Conservation (phyloP, 2,113 vertebrate genomes). For the Machaerirhynchus nigripectus region DNA sequence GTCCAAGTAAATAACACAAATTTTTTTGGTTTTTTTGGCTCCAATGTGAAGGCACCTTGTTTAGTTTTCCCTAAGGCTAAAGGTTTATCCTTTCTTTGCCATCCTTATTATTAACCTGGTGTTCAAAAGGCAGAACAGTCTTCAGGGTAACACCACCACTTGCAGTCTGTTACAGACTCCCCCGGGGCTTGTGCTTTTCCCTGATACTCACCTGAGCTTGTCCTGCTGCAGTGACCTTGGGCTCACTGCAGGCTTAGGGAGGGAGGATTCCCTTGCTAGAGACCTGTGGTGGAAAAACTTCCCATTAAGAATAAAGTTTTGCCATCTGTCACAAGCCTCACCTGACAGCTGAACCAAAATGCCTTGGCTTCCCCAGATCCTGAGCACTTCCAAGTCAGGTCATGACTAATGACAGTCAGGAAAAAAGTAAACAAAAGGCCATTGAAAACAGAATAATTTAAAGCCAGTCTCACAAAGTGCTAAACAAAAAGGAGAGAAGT, state of each 20-base stretch:
- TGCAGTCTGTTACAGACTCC: background rate
- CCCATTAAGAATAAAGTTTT: background rate
- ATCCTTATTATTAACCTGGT: background rate
- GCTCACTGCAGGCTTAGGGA: background rate
- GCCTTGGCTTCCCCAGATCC: background rate
- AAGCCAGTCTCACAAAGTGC: background rate
- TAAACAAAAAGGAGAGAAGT: background rate
- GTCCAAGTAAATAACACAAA: background rate
- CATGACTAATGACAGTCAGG: background rate
- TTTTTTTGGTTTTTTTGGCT: background rate
- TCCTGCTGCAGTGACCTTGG: background rate
- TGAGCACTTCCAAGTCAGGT: background rate
- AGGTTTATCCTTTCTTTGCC: background rate
- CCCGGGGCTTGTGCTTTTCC: background rate
- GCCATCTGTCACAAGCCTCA: background rate
- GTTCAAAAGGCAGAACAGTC: background rate
- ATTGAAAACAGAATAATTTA: background rate
- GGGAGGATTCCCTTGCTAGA: background rate
- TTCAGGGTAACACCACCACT: background rate
- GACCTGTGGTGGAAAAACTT: background rate
- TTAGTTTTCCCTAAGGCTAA: background rate
- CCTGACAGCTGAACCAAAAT: constrained; percentile 3
- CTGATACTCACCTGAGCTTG: background rate
- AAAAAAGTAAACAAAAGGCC: background rate
- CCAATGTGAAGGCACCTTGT: background rate